A percentile compares a stretch with the other conserved stretches of the same genome.
phyloP scores from a whole-genome alignment of 2,113 vertebrate genomes.

The Callionymus lyra region DNA sequence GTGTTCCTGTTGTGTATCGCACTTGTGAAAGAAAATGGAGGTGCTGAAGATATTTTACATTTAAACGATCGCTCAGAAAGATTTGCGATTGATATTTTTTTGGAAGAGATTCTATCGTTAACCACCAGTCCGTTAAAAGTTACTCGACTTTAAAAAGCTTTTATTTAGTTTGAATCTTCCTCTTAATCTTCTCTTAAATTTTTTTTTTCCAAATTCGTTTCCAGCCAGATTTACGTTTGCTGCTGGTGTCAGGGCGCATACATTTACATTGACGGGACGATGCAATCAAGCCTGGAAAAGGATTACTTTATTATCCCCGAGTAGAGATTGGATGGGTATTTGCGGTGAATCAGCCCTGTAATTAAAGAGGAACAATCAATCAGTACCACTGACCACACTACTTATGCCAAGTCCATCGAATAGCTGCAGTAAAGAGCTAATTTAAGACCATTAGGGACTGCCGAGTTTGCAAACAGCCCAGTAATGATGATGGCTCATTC shows the following conservation, averaged over 20 bases:
- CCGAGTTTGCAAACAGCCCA: conserved; percentile 71
- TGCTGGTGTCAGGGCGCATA: too few relatives aligned
- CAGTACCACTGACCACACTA: conserved; percentile 60
- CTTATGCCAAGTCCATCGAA: conserved; percentile 70
- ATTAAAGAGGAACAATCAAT: conserved; percentile 74
- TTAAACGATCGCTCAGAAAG: too few relatives aligned
- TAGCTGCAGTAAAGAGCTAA: conserved; percentile 69
- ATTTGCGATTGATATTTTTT: too few relatives aligned
- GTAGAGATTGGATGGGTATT: conserved; percentile 36
- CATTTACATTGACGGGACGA: neutral
- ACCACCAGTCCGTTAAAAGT: too few relatives aligned
- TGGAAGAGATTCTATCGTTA: too few relatives aligned
- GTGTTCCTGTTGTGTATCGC: too few relatives aligned
- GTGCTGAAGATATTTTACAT: conserved; percentile 14
- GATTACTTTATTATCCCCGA: conserved; percentile 38
- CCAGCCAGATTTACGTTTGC: too few relatives aligned
- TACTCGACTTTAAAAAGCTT: too few relatives aligned
- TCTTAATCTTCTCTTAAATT: conserved; percentile 21
- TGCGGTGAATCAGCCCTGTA: conserved; percentile 59
- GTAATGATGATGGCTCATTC: conserved; percentile 70
- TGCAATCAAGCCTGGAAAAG: conserved; percentile 35
- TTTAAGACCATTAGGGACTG: conserved; percentile 74
- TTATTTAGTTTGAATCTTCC: too few relatives aligned
- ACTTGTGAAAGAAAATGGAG: conserved; percentile 9
- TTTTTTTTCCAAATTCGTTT: conserved; percentile 36